Evolutionary conservation across 2,888 invertebrate species (phyloP).

Genomic region (Ichneumoninae sp.): DNA sequence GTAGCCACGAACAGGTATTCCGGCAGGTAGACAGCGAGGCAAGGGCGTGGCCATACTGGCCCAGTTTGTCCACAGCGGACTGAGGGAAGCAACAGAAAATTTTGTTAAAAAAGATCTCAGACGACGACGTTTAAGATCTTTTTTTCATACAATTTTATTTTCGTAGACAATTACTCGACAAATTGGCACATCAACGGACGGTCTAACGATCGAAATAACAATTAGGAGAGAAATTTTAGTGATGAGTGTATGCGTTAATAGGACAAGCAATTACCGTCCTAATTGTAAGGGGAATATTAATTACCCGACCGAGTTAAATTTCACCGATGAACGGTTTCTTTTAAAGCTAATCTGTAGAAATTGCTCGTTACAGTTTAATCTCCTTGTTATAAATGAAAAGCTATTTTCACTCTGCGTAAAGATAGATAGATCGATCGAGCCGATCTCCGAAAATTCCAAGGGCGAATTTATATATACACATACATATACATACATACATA

Average conservation of each 20-base stretch:
- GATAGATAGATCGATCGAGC: constrained; percentile 3
- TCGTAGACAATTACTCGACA: not conserved
- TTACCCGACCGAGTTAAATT: not conserved
- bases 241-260: constrained; percentile 25
- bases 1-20: constrained; percentile 59
- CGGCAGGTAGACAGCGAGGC: constrained; percentile 51
- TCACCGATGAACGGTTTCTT: not conserved
- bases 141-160: no score
- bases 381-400: not conserved
- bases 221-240: constrained; percentile 16
- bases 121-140: no score
- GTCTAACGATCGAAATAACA: constrained; percentile 12
- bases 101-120: not conserved
- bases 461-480: not conserved
- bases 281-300: not conserved
- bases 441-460: constrained; percentile 18
- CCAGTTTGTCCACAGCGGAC: constrained; percentile 46
- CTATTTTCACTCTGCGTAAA: not conserved
- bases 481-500: not conserved
- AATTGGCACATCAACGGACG: not conserved
- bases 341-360: not conserved
- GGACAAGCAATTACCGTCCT: constrained; percentile 20
- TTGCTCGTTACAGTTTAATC: not conserved
- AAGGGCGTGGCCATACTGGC: constrained; percentile 62
- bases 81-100: not conserved